Base-by-base conservation (phyloP, 2,888 invertebrate species). In the Pyrgus malvae region DNA sequence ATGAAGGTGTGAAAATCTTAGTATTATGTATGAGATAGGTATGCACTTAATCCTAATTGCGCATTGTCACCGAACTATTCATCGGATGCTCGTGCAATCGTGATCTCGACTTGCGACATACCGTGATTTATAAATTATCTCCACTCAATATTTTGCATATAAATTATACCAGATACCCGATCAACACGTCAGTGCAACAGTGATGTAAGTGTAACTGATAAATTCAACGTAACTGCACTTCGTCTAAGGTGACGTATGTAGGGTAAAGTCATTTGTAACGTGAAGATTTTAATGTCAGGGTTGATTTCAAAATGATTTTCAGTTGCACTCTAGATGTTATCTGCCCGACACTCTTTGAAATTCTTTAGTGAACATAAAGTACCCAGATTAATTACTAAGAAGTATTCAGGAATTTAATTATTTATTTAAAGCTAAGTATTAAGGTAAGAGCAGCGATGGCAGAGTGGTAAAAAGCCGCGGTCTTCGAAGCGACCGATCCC, bases 111-210 rank as follows among this genome's bases (percentile, higher is more conserved):
- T 72, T 69, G 80, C 78, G 73, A 76, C 72, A 70, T 69, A 64
- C 68, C 66, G 72, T 76, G 77, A 78, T 78, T 79, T 80, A 80
- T 77, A 78, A 80, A 80, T 80, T 77, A 76, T 72, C 57, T 65
- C 65, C 64, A 73, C 67, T 70, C 72, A 71, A 76, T 76, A 76
- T 76, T 74, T 72, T 74, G 72, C 69, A 70, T 66, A 74, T 74
- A 74, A 77, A 75, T 76, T 79, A 73, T 54, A 56, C 54, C 2
- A 54, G 54, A 54, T 54, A 54, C 40, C 31, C 38, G 54, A 46
- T 54, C 54, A 45, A 45, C 53, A 53, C 53, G 53, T 51, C 51
- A 53, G 17, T 38, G 14, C 45, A 9, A 37, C 44, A 21, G 29
- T 45, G 53, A 53, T 45, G 53, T 38, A 53, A 53, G 27, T 23